A percentile compares a stretch with the other conserved stretches of the same genome.
Evolutionary conservation across 2,888 invertebrate species (phyloP).

Genomic region (Tachina grossa): DNA sequence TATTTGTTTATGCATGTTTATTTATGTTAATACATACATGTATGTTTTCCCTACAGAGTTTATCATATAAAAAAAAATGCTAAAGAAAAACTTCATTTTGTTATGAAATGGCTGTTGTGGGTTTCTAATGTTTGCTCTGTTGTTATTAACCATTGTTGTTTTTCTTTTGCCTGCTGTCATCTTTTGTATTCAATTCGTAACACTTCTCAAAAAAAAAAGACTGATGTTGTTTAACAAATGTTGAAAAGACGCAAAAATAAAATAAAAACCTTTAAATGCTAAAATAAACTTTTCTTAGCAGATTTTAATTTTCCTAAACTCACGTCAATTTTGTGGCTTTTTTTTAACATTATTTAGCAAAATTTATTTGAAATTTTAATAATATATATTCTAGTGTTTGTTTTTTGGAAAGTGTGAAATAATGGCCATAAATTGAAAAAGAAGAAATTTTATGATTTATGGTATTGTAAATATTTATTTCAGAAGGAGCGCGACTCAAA

Average conservation of each 20-base stretch:
- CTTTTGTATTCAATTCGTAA: no score
- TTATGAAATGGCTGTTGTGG: no score
- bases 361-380: conserved; percentile 29
- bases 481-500: background rate
- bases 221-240: background rate
- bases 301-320: conserved; percentile 19
- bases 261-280: background rate
- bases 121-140: no score
- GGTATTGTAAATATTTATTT: conserved; percentile 31
- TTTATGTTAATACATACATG: no score
- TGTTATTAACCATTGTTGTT: no score
- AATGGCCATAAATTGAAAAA: conserved; percentile 25
- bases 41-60: no score
- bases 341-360: background rate
- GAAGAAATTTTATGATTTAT: conserved; percentile 52
- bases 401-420: conserved; percentile 3
- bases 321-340: conserved; percentile 12
- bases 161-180: no score
- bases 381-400: conserved; percentile 24
- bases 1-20: no score
- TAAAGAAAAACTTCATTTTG: no score
- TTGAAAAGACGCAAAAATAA: background rate
- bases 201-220: background rate
- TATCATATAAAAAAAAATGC: no score
- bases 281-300: conserved; percentile 19